Evolutionary conservation across 2,797 vertebrate species (phyloP), one percentile per base, ranked within the genome.

Genomic region (Steatocranus sp.): DNA sequence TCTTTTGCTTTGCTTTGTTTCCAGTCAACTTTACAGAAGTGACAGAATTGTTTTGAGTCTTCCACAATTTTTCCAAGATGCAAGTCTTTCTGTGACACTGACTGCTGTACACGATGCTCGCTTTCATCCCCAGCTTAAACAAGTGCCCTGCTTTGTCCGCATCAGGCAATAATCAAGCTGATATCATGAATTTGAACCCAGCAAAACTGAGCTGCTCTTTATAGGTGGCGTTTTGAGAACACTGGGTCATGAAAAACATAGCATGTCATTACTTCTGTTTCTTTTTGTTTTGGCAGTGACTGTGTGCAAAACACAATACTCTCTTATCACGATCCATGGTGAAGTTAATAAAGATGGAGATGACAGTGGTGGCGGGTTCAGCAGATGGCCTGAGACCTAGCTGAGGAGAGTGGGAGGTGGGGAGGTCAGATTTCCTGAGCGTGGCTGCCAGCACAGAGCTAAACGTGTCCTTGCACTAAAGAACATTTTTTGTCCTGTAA

Each of bases 381-480:
- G 82, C 77, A 76, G 81, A 76, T 56, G 86, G 81, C 79, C 83
- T 66, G 70, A 79, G 27, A 36, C 80, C 54, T 73, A 27, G 27
- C 10, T 0, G 9, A 58, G 49, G 14, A 25, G 38, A 10, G 11
- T 63, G 32, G 14, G 49, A 15, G 20, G 18, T n/a, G 15, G 20
- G 15, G 36, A 79, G 77, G 49, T 87, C 79, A 75, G 79, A 83
- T 88, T 90, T 87, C 76, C 84, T 74, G 74, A 77, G 76, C 51
- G 14, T 11, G 25, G 79, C 77, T 89, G 90, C 92, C 88, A 92
- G 79, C 79, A 38, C 79, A 83, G 82, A 86, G 66, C 84, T 78
- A 74, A 93, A 90, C 32, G 32, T 86, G 84, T 89, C 82, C 79
- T 66, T 70, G 81, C 76, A 80, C 76, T 56, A 83, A 81, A 81